A percentile compares a stretch with the other conserved stretches of the same genome.
Conservation (phyloP, 2,888 invertebrate genomes). For the Smittia sp. region DNA sequence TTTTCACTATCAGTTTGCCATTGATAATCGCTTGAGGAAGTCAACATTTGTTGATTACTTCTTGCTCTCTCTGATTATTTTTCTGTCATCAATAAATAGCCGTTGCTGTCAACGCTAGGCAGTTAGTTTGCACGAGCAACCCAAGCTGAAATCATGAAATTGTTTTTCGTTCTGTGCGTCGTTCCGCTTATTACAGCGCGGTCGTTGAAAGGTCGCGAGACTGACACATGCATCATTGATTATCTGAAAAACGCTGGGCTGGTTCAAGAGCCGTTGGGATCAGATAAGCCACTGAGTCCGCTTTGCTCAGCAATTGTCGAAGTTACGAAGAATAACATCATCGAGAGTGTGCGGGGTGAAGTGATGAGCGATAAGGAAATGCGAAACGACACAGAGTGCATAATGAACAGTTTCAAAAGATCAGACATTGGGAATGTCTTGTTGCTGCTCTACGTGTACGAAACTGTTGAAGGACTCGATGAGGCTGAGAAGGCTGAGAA, state of each 20-base stretch:
- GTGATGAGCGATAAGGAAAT: background rate
- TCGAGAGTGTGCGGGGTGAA: background rate
- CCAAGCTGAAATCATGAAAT: background rate
- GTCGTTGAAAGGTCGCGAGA: background rate
- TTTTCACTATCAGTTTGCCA: too few relatives aligned
- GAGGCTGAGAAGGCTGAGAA: background rate
- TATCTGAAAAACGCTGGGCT: background rate
- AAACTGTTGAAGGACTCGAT: background rate
- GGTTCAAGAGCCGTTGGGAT: background rate
- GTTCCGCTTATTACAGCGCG: background rate
- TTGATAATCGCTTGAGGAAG: background rate
- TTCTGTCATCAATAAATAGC: background rate
- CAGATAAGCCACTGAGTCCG: background rate
- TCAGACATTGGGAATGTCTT: background rate
- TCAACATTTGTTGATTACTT: background rate
- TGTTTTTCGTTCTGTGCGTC: background rate
- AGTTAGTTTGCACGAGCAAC: background rate
- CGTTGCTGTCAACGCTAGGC: background rate
- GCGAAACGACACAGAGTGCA: background rate
- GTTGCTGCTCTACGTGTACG: background rate
- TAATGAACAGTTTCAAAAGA: background rate
- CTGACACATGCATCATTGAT: background rate
- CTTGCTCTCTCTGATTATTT: background rate
- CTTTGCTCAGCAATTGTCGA: background rate
- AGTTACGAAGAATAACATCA: background rate